Percentiles rank a stretch among this genome's conserved stretches.
These are phyloP conservation scores for Poecilia latipinna DNA, from an alignment of 2,113 vertebrate species.

Conservation along the genomic window DNA sequence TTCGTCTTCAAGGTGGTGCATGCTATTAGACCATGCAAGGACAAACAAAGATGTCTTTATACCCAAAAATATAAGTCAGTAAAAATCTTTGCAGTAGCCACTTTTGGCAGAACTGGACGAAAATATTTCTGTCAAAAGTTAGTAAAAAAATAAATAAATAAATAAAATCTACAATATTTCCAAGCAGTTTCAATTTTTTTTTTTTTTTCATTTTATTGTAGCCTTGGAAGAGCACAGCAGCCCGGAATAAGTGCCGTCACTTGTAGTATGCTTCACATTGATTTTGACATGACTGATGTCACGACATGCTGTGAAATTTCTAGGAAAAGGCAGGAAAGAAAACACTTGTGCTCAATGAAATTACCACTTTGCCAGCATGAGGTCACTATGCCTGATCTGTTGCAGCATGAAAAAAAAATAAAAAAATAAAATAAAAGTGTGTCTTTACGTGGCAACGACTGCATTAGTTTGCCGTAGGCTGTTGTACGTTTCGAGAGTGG, in stretches of 20 bases:
- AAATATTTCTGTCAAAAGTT: no score
- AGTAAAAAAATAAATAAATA: no score
- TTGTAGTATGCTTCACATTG: constrained; percentile 27
- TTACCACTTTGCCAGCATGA: constrained; percentile 26
- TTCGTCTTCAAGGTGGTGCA: no score
- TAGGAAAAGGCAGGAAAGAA: constrained; percentile 21
- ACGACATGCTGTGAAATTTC: constrained; percentile 15
- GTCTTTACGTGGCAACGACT: constrained; percentile 21
- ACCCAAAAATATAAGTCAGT: no score
- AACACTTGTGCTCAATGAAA: constrained; percentile 34
- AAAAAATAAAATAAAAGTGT: not conserved
- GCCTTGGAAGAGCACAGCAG: not conserved
- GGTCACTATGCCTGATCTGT: constrained; percentile 29
- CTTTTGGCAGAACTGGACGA: no score
- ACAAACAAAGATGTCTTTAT: no score
- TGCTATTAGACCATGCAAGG: no score
- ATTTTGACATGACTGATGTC: constrained; percentile 29
- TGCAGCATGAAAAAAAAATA: constrained; percentile 3
- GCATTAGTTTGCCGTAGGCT: not conserved
- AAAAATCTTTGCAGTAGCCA: no score
- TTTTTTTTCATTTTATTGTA: constrained; percentile 7
- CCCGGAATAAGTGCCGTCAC: not conserved
- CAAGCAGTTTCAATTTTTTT: not conserved
- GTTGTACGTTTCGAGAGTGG: not conserved
- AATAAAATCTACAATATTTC: no score